Base-by-base conservation (phyloP, 2,113 vertebrate species). In the Brienomyrus brachyistius region DNA sequence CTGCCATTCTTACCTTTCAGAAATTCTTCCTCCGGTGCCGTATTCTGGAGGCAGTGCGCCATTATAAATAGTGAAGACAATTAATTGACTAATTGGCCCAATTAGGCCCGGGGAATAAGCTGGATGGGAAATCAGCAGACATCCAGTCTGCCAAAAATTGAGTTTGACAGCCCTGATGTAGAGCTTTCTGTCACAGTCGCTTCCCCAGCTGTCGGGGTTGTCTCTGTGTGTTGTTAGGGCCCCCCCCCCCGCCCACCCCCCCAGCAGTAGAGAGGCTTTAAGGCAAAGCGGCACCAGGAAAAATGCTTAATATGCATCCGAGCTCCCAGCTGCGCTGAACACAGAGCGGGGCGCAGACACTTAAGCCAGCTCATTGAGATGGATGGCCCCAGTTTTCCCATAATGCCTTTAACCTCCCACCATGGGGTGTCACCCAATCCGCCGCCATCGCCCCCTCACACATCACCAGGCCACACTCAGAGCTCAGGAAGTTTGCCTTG, bases 351-450 rank as follows among this genome's bases (percentile, higher is more conserved):
- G 48, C 9, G 2, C 43, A 48, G 83, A 50, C 21, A 51, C 83
- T 51, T 86, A 86, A 50, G 48, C 45, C 48, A 1, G n/a, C 83
- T 50, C 17, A 84, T 48, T 84, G 82, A 84, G 82, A 84, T 48
- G 40, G 45, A 84, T 48, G 82, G 23, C 47, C 45, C 83, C 83
- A n/a, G 19, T 11, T 48, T 86, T 51, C 47, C 48, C 45, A 51
- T 86, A 86, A 86, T 86, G 83, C 19, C 23, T 51, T 86, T 50
- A 86, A 86, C 83, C 83, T 86, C 48, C 23, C 45, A n/a, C 83
- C 23, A 1, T 51, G 43, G 27, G 11, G 45, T 51, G 83, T 48
- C 83, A 47, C 45, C 45, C 45, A 50, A 50, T 50, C n/a, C 1
- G 83, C 83, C 45, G 21, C 47, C 21, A 9, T 48, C 83, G 23